A percentile compares a stretch with the other conserved stretches of the same genome.
Conservation (phyloP, 1,140 invertebrate species). For the Sycobia sp. region DNA sequence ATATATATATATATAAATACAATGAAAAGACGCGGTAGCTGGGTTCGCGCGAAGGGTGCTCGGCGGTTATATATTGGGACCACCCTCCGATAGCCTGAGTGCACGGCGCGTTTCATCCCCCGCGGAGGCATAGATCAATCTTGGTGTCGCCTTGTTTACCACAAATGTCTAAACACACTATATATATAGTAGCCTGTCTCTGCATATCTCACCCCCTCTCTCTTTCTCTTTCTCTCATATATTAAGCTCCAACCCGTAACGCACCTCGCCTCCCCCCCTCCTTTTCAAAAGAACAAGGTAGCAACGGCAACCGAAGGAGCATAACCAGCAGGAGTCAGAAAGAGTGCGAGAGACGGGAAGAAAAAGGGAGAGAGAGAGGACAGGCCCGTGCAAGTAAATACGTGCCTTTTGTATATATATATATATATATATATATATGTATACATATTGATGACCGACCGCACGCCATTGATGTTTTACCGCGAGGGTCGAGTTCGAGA, state of each 20-base stretch:
- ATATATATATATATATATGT: no score
- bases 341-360: no score
- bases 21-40: no score
- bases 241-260: no score
- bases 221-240: no score
- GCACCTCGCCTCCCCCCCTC: no score
- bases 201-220: background rate
- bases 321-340: slow-evolving; percentile 35
- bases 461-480: slow-evolving; percentile 54
- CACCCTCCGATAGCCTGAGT: slow-evolving; percentile 39
- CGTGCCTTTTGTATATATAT: slow-evolving; percentile 28
- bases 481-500: slow-evolving; percentile 45
- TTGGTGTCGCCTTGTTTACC: slow-evolving; percentile 49
- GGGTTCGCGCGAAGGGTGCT: slow-evolving; percentile 33
- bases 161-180: slow-evolving; percentile 41
- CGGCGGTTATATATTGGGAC: slow-evolving; percentile 38
- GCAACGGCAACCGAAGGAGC: no score
- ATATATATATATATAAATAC: no score
- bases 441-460: slow-evolving; percentile 22
- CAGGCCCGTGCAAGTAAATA: slow-evolving; percentile 46
- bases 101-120: slow-evolving; percentile 55
- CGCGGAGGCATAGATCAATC: slow-evolving; percentile 54
- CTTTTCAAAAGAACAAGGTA: no score
- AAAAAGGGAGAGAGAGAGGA: slow-evolving; percentile 35
- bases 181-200: slow-evolving; percentile 20